Percentiles rank a stretch among this genome's conserved stretches.
phyloP scores from a whole-genome alignment of 23 tunicate species.

The Trididemnum nubilum region DNA sequence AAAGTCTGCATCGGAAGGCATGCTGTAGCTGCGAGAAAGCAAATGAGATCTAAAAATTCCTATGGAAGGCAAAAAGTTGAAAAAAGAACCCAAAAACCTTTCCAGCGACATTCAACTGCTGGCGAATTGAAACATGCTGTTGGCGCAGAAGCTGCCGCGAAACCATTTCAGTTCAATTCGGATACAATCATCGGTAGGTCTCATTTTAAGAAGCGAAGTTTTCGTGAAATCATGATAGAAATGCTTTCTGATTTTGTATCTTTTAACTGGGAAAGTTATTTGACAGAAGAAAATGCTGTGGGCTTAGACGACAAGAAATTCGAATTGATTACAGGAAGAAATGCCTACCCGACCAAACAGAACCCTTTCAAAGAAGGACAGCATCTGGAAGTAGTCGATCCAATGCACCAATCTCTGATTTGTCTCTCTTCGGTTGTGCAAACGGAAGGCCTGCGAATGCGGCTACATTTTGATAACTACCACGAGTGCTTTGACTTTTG shows the following conservation, averaged over 20 bases:
- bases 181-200: neutral
- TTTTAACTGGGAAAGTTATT: conserved; percentile 48
- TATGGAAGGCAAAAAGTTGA: neutral
- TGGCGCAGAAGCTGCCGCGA: neutral
- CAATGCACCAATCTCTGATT: conserved; percentile 67
- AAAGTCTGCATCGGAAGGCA: conserved; percentile 55
- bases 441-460: conserved; percentile 52
- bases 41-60: neutral
- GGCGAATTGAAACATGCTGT: neutral
- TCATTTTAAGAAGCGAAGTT: neutral
- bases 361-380: conserved; percentile 55
- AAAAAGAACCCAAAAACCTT: neutral
- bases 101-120: neutral
- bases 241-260: neutral
- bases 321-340: conserved; percentile 25
- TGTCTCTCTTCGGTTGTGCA: conserved; percentile 65
- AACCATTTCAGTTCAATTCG: neutral
- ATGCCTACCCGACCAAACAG: conserved; percentile 21
- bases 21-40: conserved; percentile 24
- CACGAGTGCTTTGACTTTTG: conserved; percentile 64
- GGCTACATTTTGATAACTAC: conserved; percentile 76
- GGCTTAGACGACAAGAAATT: conserved; percentile 31
- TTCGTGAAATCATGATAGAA: neutral
- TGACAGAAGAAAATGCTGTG: conserved; percentile 18
- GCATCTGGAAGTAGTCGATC: conserved; percentile 74